Evolutionary conservation across 2,888 invertebrate species (phyloP), one percentile per base, ranked within the genome.

Genomic region (Chironomus tentans): DNA sequence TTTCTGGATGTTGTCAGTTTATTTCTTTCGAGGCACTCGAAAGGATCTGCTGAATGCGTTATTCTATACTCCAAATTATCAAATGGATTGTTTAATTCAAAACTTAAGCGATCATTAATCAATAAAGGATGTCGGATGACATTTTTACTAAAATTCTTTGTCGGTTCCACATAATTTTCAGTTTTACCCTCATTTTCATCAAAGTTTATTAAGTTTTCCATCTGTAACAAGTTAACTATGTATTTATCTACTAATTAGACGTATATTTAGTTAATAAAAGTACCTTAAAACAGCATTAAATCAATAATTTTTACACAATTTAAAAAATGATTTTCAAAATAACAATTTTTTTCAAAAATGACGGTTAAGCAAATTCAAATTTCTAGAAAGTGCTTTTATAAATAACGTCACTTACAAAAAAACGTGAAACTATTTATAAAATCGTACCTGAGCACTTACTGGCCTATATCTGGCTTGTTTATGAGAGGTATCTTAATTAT

Each of bases 181-280:
- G 5, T 18, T 18, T 56, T 56, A 15, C 28, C 15, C n/a, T 69
- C 38, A 46, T 38, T 56, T 18, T 70, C 56, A n/a, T 73, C 73
- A 15, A 73, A 73, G 46, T 73, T 73, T 15, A 73, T 73, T 15
- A 73, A 65, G 18, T 73, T 62, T 18, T 46, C 73, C 73, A 73
- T 73, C 70, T 70, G 48, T 46, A 70, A 48, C 2, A 10, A 47
- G 13, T 4, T 2, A 4, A 1, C 48, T 70, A 28, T 28, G 6
- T 28, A 6, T 28, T 10, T 10, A 38, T 10, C 38, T 38, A 38
- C 2, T 10, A 10, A 1, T 28, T 38, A 10, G 10, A 2, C 10
- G 1, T 38, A 10, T 38, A 10, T 10, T 38, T 10, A 10, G 1
- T 38, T 10, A 10, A 38, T 38, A 10, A 38, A 38, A 38, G 2